Evolutionary conservation across 2,888 invertebrate genomes (phyloP).

Genomic region (Cartodere bifasciata): DNA sequence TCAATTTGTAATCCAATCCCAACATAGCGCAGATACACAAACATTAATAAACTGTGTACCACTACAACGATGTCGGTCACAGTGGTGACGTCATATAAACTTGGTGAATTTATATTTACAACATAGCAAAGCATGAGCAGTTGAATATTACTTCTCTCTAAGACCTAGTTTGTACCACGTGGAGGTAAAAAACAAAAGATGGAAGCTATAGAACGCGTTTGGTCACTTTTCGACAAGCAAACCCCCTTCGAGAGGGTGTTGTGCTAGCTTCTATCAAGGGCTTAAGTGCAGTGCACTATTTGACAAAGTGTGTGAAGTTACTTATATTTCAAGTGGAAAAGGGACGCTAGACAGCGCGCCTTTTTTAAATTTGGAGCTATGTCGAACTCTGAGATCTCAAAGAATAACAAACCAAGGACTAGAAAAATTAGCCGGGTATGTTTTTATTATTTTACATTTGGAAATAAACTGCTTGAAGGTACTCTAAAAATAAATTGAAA

Average conservation of each 20-base stretch:
- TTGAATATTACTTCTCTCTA: conserved; percentile 15
- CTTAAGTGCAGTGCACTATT: neutral
- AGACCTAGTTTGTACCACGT: conserved; percentile 15
- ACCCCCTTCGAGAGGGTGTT: neutral
- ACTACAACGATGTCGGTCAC: conserved; percentile 14
- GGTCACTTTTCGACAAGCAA: conserved; percentile 7
- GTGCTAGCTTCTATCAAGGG: conserved; percentile 1
- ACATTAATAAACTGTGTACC: too few species aligned
- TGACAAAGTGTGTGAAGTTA: neutral
- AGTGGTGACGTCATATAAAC: conserved; percentile 21
- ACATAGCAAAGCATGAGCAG: conserved; percentile 17
- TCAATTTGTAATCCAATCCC: conserved; percentile 1
- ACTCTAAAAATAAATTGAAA: too few species aligned
- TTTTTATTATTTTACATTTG: too few species aligned
- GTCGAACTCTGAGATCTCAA: conserved; percentile 19
- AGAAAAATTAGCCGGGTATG: conserved; percentile 30
- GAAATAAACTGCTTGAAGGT: too few species aligned
- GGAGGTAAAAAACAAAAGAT: conserved; percentile 14
- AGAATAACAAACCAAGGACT: conserved; percentile 31
- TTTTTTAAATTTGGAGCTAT: conserved; percentile 13
- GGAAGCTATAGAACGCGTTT: conserved; percentile 13
- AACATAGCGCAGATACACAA: neutral
- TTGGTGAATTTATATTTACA: conserved; percentile 26
- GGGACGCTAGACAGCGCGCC: conserved; percentile 11
- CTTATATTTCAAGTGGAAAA: conserved; percentile 12